Conservation (phyloP, 2,888 invertebrate species). For the Masnerella sp. region DNA sequence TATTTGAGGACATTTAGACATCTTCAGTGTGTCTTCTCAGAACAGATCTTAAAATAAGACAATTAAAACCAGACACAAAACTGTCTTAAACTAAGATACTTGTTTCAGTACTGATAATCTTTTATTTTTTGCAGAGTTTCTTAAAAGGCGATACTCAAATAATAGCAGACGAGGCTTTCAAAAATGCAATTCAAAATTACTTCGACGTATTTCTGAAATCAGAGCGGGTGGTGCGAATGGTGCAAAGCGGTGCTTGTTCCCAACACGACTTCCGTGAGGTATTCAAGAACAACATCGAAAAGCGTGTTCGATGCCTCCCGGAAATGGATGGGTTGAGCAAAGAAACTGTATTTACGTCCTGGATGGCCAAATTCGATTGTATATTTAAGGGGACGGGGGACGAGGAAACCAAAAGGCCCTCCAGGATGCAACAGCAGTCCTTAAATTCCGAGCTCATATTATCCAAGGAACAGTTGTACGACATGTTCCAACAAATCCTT, state of each 20-base stretch:
- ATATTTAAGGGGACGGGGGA: constrained; percentile 96
- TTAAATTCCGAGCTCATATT: constrained; percentile 95
- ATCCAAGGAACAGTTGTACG: constrained; percentile 99
- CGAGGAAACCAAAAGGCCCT: constrained; percentile 91
- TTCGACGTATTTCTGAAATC: constrained; percentile 97
- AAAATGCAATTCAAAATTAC: constrained; percentile 98
- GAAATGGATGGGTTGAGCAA: constrained; percentile 99
- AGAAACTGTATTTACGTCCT: constrained; percentile 98
- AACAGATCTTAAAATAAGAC: too few relatives aligned
- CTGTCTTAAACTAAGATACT: too few relatives aligned
- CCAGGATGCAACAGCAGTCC: constrained; percentile 91
- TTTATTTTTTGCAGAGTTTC: constrained; percentile 84
- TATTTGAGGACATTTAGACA: too few relatives aligned
- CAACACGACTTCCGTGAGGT: constrained; percentile 99
- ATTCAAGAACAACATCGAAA: constrained; percentile 98
- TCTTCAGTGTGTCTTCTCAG: too few relatives aligned
- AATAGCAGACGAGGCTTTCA: constrained; percentile 98
- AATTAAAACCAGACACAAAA: too few relatives aligned
- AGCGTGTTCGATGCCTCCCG: constrained; percentile 97
- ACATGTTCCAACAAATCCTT: constrained; percentile 99
- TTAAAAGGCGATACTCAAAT: constrained; percentile 99
- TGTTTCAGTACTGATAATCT: too few relatives aligned
- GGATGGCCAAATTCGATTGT: constrained; percentile 99
- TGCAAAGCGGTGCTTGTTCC: constrained; percentile 98
- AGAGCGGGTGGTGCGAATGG: constrained; percentile 97